phyloP scores from a whole-genome alignment of 2,888 invertebrate genomes.

The Listrodromus nycthemerus region DNA sequence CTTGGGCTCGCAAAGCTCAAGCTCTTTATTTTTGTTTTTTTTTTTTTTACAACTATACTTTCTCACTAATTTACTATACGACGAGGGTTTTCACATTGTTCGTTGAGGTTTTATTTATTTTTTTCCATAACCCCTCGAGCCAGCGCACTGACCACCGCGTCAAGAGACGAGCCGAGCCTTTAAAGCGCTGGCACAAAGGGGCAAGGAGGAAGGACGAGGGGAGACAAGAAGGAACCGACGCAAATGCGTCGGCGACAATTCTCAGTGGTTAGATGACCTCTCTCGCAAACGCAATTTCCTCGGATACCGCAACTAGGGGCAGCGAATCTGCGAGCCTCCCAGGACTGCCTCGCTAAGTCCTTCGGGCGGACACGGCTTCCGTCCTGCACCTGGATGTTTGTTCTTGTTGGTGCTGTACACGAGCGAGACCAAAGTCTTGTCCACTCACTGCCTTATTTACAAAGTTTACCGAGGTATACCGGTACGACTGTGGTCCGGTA shows the following conservation, averaged over 20 bases:
- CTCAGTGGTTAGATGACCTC: constrained; percentile 47
- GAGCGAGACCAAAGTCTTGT: constrained; percentile 19
- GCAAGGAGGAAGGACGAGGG: not conserved
- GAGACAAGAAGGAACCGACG: constrained; percentile 35
- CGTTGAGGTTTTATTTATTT: constrained; percentile 14
- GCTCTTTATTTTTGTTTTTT: not conserved
- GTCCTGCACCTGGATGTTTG: constrained; percentile 35
- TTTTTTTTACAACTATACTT: constrained; percentile 4
- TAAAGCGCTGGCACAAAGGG: not conserved
- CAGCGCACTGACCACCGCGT: not conserved
- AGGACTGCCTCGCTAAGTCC: constrained; percentile 28
- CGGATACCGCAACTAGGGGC: constrained; percentile 26
- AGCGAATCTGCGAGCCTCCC: constrained; percentile 18
- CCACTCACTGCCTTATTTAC: constrained; percentile 45
- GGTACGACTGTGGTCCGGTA: constrained; percentile 36
- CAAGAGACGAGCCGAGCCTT: constrained; percentile 1
- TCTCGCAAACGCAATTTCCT: constrained; percentile 62
- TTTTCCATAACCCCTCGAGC: not conserved
- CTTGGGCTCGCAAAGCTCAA: not conserved
- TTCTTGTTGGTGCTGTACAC: constrained; percentile 24
- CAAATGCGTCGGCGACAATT: constrained; percentile 38
- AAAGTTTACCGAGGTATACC: constrained; percentile 37
- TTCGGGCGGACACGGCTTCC: constrained; percentile 11
- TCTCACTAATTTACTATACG: constrained; percentile 33
- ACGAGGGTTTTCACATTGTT: constrained; percentile 1